phyloP scores from a whole-genome alignment of 2,797 vertebrate genomes.

The Cyprinodon diabolis region DNA sequence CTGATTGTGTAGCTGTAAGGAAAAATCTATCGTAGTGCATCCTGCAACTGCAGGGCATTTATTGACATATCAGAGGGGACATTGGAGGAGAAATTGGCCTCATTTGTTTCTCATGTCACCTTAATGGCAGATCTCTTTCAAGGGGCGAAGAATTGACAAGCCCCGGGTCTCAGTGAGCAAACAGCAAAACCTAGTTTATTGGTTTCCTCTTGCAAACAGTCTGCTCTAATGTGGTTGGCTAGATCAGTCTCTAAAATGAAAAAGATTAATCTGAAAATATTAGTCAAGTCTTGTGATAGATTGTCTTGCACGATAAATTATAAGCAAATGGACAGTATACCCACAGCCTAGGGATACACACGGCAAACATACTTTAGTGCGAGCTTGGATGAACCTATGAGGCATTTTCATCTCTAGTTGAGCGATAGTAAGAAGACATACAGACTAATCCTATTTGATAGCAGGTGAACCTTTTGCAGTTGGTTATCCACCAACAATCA shows the following conservation, averaged over 20 bases:
- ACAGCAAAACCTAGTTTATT: conserved; percentile 74
- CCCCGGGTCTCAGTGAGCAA: conserved; percentile 78
- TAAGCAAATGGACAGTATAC: conserved; percentile 71
- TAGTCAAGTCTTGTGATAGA: conserved; percentile 76
- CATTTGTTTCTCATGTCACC: conserved; percentile 86
- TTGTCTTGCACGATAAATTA: conserved; percentile 79
- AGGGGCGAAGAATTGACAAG: conserved; percentile 81
- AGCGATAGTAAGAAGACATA: not conserved
- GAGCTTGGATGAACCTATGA: conserved; percentile 65
- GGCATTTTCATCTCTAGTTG: conserved; percentile 37
- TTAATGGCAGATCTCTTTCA: conserved; percentile 83
- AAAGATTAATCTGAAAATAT: conserved; percentile 79
- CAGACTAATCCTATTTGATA: conserved; percentile 12
- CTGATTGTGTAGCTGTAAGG: conserved; percentile 79
- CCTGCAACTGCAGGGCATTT: conserved; percentile 79
- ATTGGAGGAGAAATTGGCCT: conserved; percentile 86
- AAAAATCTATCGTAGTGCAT: conserved; percentile 81
- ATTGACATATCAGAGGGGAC: conserved; percentile 85
- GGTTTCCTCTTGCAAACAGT: conserved; percentile 74
- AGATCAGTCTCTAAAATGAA: conserved; percentile 74
- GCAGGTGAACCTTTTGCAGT: conserved; percentile 16
- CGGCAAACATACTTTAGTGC: conserved; percentile 53
- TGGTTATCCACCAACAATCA: conserved; percentile 45
- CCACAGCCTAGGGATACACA: conserved; percentile 62
- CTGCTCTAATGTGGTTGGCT: conserved; percentile 64